phyloP scores from a whole-genome alignment of 2,888 invertebrate species.

The Leptopilina drosophilae region DNA sequence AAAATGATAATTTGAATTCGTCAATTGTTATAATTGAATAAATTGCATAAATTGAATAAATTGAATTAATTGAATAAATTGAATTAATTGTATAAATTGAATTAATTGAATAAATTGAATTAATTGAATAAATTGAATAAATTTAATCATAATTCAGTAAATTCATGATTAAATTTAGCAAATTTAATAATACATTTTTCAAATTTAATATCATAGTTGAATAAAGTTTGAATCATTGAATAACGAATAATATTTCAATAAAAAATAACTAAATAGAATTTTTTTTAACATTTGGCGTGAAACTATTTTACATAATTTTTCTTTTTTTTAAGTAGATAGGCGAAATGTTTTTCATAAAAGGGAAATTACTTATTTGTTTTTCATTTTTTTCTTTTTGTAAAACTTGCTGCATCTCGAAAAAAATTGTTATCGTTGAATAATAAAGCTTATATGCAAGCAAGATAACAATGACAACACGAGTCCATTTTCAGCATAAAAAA shows the following conservation, averaged over 20 bases:
- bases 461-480: conserved; percentile 16
- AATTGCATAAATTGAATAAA: neutral
- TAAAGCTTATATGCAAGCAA: conserved; percentile 16
- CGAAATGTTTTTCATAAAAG: neutral
- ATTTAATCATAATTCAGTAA: too few relatives aligned
- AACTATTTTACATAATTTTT: conserved; percentile 7
- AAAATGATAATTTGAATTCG: neutral
- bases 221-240: neutral
- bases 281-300: conserved; percentile 16
- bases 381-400: neutral
- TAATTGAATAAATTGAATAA: too few relatives aligned
- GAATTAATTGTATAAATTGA: too few relatives aligned
- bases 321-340: neutral
- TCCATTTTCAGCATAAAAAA: neutral
- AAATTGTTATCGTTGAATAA: conserved; percentile 7
- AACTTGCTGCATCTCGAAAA: neutral
- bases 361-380: neutral
- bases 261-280: neutral
- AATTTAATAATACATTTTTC: neutral
- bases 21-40: neutral
- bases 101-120: too few relatives aligned
- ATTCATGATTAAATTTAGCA: too few relatives aligned
- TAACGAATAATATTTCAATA: neutral
- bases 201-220: neutral
- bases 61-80: neutral